Evolutionary conservation across 1,140 invertebrate genomes (phyloP).

Genomic region (Musca domestica): DNA sequence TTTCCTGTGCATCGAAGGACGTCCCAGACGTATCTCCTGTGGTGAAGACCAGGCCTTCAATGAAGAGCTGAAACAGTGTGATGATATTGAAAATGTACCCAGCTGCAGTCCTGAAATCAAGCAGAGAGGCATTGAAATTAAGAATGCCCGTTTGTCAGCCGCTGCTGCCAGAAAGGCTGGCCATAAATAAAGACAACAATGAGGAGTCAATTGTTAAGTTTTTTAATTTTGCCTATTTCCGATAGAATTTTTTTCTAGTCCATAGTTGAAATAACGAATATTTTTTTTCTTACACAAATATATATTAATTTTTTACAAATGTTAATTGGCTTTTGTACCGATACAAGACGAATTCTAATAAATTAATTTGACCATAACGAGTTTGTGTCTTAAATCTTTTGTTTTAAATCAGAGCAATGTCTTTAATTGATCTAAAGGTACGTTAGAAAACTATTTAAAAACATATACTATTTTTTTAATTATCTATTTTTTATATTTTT

Average conservation of each 20-base stretch:
- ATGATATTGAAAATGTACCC: constrained; percentile 73
- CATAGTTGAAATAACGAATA: constrained; percentile 14
- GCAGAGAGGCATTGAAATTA: constrained; percentile 43
- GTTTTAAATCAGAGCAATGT: background rate
- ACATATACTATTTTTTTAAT: no score
- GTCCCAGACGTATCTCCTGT: constrained; percentile 69
- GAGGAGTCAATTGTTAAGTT: background rate
- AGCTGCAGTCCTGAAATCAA: constrained; percentile 60
- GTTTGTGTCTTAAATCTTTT: background rate
- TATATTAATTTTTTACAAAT: background rate
- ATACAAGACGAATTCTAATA: background rate
- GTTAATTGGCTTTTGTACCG: background rate
- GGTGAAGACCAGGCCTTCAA: constrained; percentile 79
- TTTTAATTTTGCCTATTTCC: constrained; percentile 8
- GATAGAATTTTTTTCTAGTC: constrained; percentile 22
- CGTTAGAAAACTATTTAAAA: no score
- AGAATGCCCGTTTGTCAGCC: constrained; percentile 37
- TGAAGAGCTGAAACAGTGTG: constrained; percentile 70
- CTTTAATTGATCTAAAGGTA: no score
- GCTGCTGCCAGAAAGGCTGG: constrained; percentile 6
- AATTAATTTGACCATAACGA: background rate
- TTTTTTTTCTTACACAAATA: background rate
- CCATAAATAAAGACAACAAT: background rate
- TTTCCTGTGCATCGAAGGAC: constrained; percentile 75
- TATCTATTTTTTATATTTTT: no score